A percentile compares a stretch with the other conserved stretches of the same genome.
Conservation (phyloP, 2,888 invertebrate species). For the Leucophenga montana region DNA sequence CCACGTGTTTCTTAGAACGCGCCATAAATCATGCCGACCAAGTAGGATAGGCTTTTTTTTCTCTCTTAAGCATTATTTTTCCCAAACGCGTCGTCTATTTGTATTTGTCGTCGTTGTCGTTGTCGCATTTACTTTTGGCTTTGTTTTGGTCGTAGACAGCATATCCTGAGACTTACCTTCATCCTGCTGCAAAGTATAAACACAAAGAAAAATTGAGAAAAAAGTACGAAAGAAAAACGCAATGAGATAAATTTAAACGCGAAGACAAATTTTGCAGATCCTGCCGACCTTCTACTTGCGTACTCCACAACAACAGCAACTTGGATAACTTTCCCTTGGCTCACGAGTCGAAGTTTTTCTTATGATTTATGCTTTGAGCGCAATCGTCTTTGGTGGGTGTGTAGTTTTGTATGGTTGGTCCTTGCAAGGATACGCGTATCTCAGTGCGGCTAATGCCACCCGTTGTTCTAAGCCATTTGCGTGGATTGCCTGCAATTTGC, state of each 20-base stretch:
- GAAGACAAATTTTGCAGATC: constrained; percentile 69
- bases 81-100: constrained; percentile 36
- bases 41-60: constrained; percentile 53
- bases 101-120: constrained; percentile 31
- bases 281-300: constrained; percentile 41
- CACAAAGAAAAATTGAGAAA: constrained; percentile 22
- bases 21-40: constrained; percentile 59
- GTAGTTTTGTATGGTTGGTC: constrained; percentile 25
- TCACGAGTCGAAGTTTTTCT: constrained; percentile 40
- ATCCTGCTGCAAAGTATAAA: constrained; percentile 36
- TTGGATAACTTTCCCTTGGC: constrained; percentile 20
- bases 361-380: constrained; percentile 60
- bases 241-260: constrained; percentile 66
- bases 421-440: constrained; percentile 40
- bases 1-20: constrained; percentile 26
- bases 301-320: background rate
- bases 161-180: constrained; percentile 64
- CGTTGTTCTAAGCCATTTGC: constrained; percentile 68
- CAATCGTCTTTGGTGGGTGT: constrained; percentile 59
- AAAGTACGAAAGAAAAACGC: constrained; percentile 39
- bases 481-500: constrained; percentile 70
- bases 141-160: constrained; percentile 69
- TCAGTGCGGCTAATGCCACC: constrained; percentile 58
- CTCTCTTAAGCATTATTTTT: constrained; percentile 27
- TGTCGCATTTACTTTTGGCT: constrained; percentile 42